phyloP scores from a whole-genome alignment of 2,888 invertebrate species.

The Parnassius mnemosyne region DNA sequence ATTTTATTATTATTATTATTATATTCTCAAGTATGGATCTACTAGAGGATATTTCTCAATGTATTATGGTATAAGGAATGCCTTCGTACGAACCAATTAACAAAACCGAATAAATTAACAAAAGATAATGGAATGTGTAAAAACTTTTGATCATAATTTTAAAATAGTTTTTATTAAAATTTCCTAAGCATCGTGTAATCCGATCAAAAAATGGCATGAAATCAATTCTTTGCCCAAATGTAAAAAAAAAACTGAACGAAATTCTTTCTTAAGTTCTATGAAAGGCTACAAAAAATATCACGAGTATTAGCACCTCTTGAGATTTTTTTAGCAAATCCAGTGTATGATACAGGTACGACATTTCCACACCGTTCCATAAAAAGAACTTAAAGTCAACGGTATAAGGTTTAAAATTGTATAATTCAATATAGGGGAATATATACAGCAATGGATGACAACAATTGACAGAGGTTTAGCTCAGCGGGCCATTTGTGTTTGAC shows the following conservation, averaged over 20 bases:
- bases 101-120: no score
- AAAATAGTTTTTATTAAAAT: background rate
- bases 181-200: background rate
- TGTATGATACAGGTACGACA: conserved; percentile 8
- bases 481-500: conserved; percentile 44
- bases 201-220: conserved; percentile 12
- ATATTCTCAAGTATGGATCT: no score
- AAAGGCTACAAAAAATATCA: conserved; percentile 18
- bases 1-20: no score
- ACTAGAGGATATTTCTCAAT: no score
- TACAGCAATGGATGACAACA: conserved; percentile 34
- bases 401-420: background rate
- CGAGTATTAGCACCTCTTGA: conserved; percentile 23
- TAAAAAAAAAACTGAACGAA: background rate
- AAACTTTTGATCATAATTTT: no score
- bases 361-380: background rate
- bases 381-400: background rate
- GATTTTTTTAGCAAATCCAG: conserved; percentile 28
- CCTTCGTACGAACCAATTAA: no score
- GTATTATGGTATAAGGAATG: no score
- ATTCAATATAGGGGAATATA: background rate
- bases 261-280: background rate
- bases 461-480: conserved; percentile 49
- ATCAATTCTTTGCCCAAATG: conserved; percentile 10
- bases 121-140: background rate